These are phyloP conservation scores for Bombus impatiens DNA, from an alignment of 1,140 invertebrate species.

Conservation along the genomic window DNA sequence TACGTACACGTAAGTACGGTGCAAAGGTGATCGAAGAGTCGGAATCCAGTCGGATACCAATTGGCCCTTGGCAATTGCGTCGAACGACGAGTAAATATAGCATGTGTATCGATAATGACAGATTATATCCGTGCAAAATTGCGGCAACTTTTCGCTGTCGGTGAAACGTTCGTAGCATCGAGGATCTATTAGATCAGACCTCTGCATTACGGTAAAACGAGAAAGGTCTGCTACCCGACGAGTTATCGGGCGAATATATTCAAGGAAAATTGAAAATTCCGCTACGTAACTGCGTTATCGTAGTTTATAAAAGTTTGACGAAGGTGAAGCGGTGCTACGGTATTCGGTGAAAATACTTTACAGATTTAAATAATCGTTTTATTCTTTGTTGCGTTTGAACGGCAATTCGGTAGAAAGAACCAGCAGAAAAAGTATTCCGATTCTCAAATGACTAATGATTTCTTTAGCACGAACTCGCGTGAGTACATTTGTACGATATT, in stretches of 20 bases:
- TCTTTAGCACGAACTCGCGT: neutral
- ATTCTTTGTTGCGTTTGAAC: neutral
- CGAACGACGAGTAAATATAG: constrained; percentile 35
- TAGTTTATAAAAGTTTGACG: constrained; percentile 27
- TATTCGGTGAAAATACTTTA: neutral
- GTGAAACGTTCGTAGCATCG: neutral
- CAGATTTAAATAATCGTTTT: neutral
- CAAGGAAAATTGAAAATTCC: constrained; percentile 14
- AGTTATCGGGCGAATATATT: constrained; percentile 6
- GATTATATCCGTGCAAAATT: constrained; percentile 38
- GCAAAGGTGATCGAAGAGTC: constrained; percentile 42
- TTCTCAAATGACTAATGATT: neutral
- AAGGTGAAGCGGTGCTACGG: neutral
- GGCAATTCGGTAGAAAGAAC: neutral
- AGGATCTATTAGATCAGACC: constrained; percentile 38
- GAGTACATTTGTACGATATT: neutral
- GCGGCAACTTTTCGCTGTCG: constrained; percentile 16
- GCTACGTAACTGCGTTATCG: neutral
- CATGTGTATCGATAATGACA: constrained; percentile 36
- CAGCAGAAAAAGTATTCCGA: neutral
- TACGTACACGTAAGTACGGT: constrained; percentile 42
- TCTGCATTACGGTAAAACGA: constrained; percentile 1
- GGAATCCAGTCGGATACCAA: constrained; percentile 29
- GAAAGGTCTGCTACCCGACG: neutral
- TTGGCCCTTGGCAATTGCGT: constrained; percentile 28